phyloP scores from a whole-genome alignment of 37 sponge, comb jelly and placozoan genomes.

The Theonella swinhoei region DNA sequence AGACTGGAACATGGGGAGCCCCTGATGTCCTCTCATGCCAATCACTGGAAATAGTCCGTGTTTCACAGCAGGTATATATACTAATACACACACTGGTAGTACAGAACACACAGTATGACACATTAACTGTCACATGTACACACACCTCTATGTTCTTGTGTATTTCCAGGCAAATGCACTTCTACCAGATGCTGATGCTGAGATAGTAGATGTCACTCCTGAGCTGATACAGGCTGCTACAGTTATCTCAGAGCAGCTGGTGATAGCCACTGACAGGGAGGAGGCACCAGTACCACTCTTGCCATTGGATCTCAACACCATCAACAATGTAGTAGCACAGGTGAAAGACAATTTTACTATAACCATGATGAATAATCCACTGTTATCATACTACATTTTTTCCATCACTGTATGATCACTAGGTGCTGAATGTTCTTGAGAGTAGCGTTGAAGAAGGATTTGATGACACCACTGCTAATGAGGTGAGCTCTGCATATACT shows the following conservation, averaged over 20 bases:
- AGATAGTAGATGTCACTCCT: neutral
- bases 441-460: neutral
- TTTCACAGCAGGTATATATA: neutral
- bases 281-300: conserved; percentile 4
- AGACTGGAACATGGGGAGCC: conserved; percentile 7
- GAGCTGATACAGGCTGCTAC: neutral
- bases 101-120: too few relatives aligned
- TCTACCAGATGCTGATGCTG: neutral
- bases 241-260: neutral
- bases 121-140: too few relatives aligned
- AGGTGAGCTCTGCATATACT: neutral
- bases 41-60: neutral
- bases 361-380: too few relatives aligned
- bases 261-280: neutral
- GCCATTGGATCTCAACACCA: conserved; percentile 37
- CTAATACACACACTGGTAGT: too few relatives aligned
- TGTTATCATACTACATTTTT: too few relatives aligned
- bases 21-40: conserved; percentile 12
- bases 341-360: too few relatives aligned
- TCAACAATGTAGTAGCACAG: conserved; percentile 20
- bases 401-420: too few relatives aligned
- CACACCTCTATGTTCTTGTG: neutral
- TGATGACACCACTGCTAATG: neutral
- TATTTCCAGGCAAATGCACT: neutral
- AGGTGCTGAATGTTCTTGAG: neutral